These are phyloP conservation scores for Eriosoma lanigerum DNA, from an alignment of 1,140 invertebrate species.

Conservation along the genomic window DNA sequence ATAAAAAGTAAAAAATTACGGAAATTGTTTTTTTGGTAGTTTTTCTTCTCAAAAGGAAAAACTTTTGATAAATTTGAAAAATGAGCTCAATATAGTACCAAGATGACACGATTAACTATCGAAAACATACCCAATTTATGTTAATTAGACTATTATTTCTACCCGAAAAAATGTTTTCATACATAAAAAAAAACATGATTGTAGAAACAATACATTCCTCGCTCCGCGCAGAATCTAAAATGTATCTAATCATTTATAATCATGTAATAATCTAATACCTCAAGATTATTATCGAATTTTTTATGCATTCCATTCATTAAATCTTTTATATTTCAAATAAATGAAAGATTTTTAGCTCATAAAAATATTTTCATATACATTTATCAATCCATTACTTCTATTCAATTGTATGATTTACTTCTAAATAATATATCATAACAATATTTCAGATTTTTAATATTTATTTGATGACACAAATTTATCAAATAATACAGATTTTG, in stretches of 20 bases:
- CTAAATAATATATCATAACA: neutral
- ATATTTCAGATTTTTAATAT: conserved; percentile 9
- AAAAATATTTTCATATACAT: conserved; percentile 11
- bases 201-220: too few relatives aligned
- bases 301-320: neutral
- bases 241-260: neutral
- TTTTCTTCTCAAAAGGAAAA: too few relatives aligned
- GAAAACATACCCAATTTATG: too few relatives aligned
- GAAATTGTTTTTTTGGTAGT: too few relatives aligned
- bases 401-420: neutral
- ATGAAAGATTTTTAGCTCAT: neutral
- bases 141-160: too few relatives aligned
- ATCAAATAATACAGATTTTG: conserved; percentile 3
- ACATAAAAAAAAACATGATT: too few relatives aligned
- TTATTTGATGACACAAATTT: neutral
- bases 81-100: too few relatives aligned
- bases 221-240: too few relatives aligned
- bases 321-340: conserved; percentile 2
- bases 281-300: neutral
- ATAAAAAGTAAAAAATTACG: too few relatives aligned
- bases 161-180: too few relatives aligned
- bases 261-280: neutral
- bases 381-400: neutral
- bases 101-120: too few relatives aligned
- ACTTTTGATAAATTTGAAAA: too few relatives aligned